These are phyloP conservation scores for Illadopsis cleaveri DNA, from an alignment of 2,113 vertebrate species.

Conservation along the genomic window DNA sequence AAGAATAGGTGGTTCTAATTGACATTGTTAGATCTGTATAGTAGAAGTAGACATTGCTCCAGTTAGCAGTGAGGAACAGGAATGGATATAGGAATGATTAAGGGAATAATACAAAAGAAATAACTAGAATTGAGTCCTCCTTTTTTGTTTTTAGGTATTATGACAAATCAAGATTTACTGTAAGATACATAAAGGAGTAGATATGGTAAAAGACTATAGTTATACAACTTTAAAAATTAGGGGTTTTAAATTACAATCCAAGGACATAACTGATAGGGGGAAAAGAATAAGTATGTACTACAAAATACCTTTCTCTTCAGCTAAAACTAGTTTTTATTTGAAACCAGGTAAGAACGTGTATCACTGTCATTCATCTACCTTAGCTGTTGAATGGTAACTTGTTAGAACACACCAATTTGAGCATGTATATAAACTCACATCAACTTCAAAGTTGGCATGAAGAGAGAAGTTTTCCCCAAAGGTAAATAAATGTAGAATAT, in stretches of 20 bases:
- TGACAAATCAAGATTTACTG: neutral
- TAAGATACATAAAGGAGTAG: neutral
- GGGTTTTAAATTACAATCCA: neutral
- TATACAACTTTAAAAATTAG: neutral
- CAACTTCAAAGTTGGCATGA: neutral
- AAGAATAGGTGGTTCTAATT: neutral
- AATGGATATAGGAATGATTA: neutral
- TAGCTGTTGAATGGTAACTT: neutral
- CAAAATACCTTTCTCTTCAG: neutral
- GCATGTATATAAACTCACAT: neutral
- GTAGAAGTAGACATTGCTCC: neutral
- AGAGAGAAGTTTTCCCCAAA: neutral
- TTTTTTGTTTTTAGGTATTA: neutral
- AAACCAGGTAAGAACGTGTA: neutral
- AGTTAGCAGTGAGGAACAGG: neutral
- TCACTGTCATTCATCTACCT: neutral
- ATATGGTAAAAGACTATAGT: neutral
- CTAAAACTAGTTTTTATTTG: neutral
- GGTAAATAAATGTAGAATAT: neutral
- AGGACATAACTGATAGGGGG: neutral
- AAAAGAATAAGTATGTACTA: neutral
- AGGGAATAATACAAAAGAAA: neutral
- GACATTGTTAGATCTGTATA: neutral
- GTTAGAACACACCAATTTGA: neutral
- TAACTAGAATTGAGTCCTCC: neutral